Conservation (phyloP, 2,113 vertebrate species). For the Columbina picui region DNA sequence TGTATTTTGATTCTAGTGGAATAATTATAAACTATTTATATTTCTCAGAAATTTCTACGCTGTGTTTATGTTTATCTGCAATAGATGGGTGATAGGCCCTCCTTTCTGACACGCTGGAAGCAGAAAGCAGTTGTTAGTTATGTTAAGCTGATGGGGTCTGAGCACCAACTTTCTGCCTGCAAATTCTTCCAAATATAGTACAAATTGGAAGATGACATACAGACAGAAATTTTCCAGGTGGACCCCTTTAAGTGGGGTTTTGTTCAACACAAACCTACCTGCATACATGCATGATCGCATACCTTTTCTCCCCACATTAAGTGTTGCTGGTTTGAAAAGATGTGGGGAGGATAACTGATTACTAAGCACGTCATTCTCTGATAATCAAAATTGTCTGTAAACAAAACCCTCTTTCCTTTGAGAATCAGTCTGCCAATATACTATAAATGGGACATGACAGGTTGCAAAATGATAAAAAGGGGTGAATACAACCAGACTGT, state of each 20-base stretch:
- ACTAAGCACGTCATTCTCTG: constrained; percentile 9
- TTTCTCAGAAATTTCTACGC: background rate
- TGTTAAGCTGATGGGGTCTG: background rate
- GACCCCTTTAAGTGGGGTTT: background rate
- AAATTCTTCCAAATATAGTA: background rate
- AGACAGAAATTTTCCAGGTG: background rate
- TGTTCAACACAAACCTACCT: background rate
- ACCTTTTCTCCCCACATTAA: background rate
- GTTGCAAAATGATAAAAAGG: constrained; percentile 65
- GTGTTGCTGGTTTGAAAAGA: background rate
- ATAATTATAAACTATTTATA: background rate
- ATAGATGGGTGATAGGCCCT: background rate
- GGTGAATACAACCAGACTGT: constrained; percentile 43
- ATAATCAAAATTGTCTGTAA: constrained; percentile 63
- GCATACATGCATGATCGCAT: background rate
- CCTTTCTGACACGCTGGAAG: background rate
- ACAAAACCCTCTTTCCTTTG: constrained; percentile 59
- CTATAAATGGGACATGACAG: constrained; percentile 62
- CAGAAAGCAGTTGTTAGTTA: background rate
- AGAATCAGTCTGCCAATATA: constrained; percentile 63
- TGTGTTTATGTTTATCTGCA: background rate
- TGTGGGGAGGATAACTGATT: constrained; percentile 15
- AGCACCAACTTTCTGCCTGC: background rate
- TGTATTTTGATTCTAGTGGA: background rate
- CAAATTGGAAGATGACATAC: background rate